phyloP scores from a whole-genome alignment of 2,797 vertebrate species.

The Hephaestus fuliginosus region DNA sequence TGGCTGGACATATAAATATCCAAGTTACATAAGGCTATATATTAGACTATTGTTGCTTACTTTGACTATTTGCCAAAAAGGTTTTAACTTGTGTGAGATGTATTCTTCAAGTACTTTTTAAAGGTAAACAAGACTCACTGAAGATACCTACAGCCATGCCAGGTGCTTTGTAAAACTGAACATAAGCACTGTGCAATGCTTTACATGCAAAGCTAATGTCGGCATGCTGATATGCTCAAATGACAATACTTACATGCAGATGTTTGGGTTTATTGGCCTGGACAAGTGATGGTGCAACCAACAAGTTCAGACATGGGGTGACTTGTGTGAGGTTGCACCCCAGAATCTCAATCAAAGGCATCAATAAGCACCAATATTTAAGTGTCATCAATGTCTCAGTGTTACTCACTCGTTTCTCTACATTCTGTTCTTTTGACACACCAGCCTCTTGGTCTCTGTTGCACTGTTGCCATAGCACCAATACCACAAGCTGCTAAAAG shows the following conservation, averaged over 20 bases:
- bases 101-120: background rate
- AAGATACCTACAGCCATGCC: no score
- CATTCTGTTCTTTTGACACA: background rate
- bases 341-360: background rate
- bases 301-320: background rate
- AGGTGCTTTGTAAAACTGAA: background rate
- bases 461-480: conserved; percentile 49
- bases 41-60: no score
- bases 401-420: background rate
- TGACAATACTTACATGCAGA: background rate
- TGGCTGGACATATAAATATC: background rate
- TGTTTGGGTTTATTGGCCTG: background rate
- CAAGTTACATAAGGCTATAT: no score
- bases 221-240: no score
- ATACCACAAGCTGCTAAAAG: conserved; percentile 15
- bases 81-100: background rate
- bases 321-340: background rate
- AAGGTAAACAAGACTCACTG: background rate
- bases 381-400: background rate
- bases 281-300: background rate
- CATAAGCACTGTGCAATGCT: background rate
- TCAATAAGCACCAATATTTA: conserved; percentile 3
- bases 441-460: conserved; percentile 11
- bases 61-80: background rate
- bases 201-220: no score